Evolutionary conservation across 2,888 invertebrate species (phyloP).

Genomic region (Mythimna loreyi): DNA sequence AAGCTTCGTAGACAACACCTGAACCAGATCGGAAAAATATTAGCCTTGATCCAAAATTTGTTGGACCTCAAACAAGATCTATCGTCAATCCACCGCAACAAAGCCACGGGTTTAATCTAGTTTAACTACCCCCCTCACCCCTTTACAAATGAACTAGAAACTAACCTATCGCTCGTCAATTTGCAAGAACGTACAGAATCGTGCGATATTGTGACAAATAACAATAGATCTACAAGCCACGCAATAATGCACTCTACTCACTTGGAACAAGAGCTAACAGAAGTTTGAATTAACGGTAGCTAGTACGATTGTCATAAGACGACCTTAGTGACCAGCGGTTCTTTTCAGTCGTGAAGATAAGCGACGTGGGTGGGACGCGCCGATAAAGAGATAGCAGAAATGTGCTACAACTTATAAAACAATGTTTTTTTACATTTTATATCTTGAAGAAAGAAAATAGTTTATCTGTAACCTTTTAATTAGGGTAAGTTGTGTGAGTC

Average conservation of each 20-base stretch:
- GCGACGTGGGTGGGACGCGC: slow-evolving; percentile 73
- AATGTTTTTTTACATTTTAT: slow-evolving; percentile 9
- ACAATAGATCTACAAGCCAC: not conserved
- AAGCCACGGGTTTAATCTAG: slow-evolving; percentile 9
- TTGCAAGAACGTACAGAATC: slow-evolving; percentile 43
- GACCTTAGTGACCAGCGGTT: slow-evolving; percentile 66
- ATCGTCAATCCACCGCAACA: not conserved
- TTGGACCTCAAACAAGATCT: not conserved
- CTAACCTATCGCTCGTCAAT: slow-evolving; percentile 41
- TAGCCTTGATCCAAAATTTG: not conserved
- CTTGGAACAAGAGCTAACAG: slow-evolving; percentile 19
- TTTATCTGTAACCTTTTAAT: slow-evolving; percentile 20
- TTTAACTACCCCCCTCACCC: not conserved
- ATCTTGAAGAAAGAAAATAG: slow-evolving; percentile 24
- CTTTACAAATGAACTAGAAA: slow-evolving; percentile 40
- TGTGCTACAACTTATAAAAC: slow-evolving; percentile 42
- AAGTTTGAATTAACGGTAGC: slow-evolving; percentile 22
- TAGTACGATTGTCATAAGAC: slow-evolving; percentile 31
- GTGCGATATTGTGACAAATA: slow-evolving; percentile 43
- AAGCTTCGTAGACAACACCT: not conserved
- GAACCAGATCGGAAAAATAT: not conserved
- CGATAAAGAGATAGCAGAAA: slow-evolving; percentile 48
- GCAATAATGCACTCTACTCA: slow-evolving; percentile 33
- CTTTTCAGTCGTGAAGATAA: slow-evolving; percentile 68
- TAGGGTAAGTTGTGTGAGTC: slow-evolving; percentile 31